A percentile compares a stretch with the other conserved stretches of the same genome.
These are phyloP conservation scores for Cyprinodon diabolis DNA, from an alignment of 2,797 vertebrate genomes.

Conservation along the genomic window DNA sequence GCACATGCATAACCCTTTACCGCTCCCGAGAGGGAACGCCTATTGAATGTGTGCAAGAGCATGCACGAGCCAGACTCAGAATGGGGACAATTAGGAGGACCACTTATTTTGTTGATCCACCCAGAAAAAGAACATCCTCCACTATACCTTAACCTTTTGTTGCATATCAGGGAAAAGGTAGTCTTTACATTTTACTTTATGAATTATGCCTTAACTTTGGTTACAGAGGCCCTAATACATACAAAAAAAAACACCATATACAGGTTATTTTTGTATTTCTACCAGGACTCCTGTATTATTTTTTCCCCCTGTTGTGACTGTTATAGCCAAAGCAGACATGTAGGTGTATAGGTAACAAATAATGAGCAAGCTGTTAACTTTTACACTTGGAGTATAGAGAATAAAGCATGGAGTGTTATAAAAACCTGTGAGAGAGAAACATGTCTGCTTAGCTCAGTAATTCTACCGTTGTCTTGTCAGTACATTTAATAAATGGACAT, in stretches of 20 bases:
- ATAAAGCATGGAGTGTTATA: conserved; percentile 24
- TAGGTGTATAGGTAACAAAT: conserved; percentile 34
- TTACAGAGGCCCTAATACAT: conserved; percentile 17
- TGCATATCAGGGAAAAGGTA: conserved; percentile 34
- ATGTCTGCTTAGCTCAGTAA: conserved; percentile 28
- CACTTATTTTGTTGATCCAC: no score
- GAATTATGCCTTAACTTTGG: conserved; percentile 43
- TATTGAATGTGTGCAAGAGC: no score
- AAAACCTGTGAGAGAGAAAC: conserved; percentile 16
- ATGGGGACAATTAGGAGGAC: no score
- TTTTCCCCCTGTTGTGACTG: conserved; percentile 26
- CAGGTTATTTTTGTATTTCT: neutral
- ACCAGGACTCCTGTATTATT: conserved; percentile 5
- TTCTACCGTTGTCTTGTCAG: conserved; percentile 60
- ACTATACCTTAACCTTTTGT: conserved; percentile 19
- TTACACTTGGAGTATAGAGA: conserved; percentile 27
- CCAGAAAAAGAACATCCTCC: no score
- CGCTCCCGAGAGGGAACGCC: no score
- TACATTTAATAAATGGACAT: conserved; percentile 77
- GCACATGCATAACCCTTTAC: no score
- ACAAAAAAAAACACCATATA: neutral
- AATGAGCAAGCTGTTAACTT: conserved; percentile 34
- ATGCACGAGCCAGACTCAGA: no score
- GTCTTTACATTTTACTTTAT: conserved; percentile 36
- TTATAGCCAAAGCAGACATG: conserved; percentile 20